Conservation (phyloP, 1,140 invertebrate genomes). For the Vollenhovia emeryi region DNA sequence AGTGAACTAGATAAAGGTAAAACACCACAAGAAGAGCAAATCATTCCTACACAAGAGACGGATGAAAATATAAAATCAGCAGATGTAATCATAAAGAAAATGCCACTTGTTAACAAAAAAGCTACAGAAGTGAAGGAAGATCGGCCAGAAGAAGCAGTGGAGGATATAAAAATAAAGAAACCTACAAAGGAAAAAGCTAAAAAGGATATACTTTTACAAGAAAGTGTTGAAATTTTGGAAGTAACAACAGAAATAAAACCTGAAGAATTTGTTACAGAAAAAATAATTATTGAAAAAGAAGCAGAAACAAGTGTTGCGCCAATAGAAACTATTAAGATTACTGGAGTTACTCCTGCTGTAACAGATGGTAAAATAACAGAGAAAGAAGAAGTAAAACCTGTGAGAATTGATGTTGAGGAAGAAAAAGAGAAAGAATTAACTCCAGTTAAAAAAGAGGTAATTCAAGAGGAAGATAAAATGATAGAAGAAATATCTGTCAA, state of each 20-base stretch:
- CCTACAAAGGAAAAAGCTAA: constrained; percentile 66
- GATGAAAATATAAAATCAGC: constrained; percentile 47
- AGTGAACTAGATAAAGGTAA: constrained; percentile 55
- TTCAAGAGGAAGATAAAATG: constrained; percentile 66
- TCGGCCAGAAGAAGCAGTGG: constrained; percentile 62
- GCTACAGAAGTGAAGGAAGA: constrained; percentile 63
- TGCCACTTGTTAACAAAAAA: constrained; percentile 15
- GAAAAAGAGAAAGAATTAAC: constrained; percentile 41
- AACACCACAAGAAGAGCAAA: constrained; percentile 61
- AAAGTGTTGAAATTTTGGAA: constrained; percentile 73
- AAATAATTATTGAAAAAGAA: constrained; percentile 52
- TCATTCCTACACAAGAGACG: constrained; percentile 65
- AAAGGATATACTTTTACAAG: constrained; percentile 46
- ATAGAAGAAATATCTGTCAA: constrained; percentile 76
- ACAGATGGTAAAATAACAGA: constrained; percentile 56
- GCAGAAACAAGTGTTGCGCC: constrained; percentile 60
- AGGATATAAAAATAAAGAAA: constrained; percentile 72
- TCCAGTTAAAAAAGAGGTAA: constrained; percentile 38
- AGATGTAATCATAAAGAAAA: constrained; percentile 55
- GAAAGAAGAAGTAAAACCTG: constrained; percentile 63
- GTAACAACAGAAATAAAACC: constrained; percentile 55
- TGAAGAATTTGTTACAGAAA: constrained; percentile 63
- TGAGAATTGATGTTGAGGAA: constrained; percentile 6
- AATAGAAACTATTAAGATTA: constrained; percentile 54
- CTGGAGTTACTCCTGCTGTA: constrained; percentile 45